phyloP scores from a whole-genome alignment of 1,140 invertebrate genomes.

The Diorhabda sublineata region DNA sequence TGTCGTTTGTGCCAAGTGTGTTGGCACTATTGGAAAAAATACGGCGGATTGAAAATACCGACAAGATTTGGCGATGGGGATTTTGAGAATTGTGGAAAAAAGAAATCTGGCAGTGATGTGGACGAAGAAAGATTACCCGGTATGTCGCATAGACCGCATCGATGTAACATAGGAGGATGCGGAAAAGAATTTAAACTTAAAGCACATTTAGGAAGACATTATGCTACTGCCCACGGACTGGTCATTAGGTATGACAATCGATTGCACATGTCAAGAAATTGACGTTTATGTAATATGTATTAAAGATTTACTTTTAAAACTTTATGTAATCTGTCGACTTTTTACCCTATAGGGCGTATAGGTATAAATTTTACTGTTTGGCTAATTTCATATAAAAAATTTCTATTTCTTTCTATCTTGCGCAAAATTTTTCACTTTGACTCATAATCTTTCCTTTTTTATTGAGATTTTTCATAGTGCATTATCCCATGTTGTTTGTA shows the following conservation, averaged over 20 bases:
- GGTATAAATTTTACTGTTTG: too few species aligned
- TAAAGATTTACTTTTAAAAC: too few species aligned
- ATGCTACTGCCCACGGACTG: conserved; percentile 83
- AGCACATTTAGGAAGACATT: conserved; percentile 70
- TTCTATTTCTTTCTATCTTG: too few species aligned
- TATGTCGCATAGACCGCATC: conserved; percentile 72
- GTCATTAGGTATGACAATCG: conserved; percentile 46
- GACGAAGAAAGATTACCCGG: conserved; percentile 50
- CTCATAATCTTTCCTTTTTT: too few species aligned
- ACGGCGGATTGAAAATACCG: conserved; percentile 85
- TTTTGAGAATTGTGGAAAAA: conserved; percentile 56
- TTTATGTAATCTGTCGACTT: too few species aligned
- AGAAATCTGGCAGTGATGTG: conserved; percentile 51
- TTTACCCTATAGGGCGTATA: too few species aligned
- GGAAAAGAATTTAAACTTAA: conserved; percentile 58
- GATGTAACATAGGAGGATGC: conserved; percentile 84
- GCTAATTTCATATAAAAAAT: too few species aligned
- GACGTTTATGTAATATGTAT: too few species aligned
- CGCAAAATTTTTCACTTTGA: too few species aligned
- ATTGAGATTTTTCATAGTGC: too few species aligned
- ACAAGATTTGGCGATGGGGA: conserved; percentile 56
- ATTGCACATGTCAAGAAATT: too few species aligned
- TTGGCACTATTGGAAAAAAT: conserved; percentile 98
- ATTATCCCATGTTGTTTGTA: too few species aligned
- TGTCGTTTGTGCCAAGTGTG: conserved; percentile 89